A percentile compares a stretch with the other conserved stretches of the same genome.
Conservation (phyloP, 1,140 invertebrate species). For the Penaeus chinensis region DNA sequence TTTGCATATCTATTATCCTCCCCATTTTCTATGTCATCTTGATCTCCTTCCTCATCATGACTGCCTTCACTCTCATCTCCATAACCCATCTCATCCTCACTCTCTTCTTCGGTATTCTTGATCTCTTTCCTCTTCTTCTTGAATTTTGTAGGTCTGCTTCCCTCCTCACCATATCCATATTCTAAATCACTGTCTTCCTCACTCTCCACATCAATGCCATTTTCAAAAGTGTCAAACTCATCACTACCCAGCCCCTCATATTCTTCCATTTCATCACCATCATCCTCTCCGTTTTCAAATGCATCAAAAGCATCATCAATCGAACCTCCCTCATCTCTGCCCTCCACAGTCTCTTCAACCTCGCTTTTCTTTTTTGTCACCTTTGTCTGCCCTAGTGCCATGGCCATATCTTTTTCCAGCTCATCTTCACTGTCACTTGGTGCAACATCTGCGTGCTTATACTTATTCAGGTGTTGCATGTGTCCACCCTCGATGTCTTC, state of each 20-base stretch:
- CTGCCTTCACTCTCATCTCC: background rate
- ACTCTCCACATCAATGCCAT: constrained; percentile 16
- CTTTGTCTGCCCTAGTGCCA: background rate
- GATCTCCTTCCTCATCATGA: background rate
- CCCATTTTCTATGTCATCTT: background rate
- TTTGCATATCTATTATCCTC: background rate
- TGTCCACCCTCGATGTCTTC: constrained; percentile 35
- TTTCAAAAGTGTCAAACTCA: constrained; percentile 26
- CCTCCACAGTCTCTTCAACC: background rate
- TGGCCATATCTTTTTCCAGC: constrained; percentile 7
- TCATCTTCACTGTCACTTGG: background rate
- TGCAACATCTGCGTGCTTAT: constrained; percentile 10
- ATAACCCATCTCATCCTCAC: constrained; percentile 13
- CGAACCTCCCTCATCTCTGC: background rate
- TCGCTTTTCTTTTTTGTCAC: background rate
- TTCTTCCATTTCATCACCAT: constrained; percentile 28
- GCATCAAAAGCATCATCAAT: too few species aligned
- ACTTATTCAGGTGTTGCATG: constrained; percentile 22
- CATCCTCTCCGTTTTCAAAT: constrained; percentile 13
- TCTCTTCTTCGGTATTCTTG: background rate
- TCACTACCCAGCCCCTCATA: constrained; percentile 1
- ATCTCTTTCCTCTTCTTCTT: background rate
- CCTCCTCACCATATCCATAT: background rate
- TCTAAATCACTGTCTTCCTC: background rate
- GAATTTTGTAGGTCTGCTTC: background rate